Evolutionary conservation across 2,888 invertebrate genomes (phyloP).

Genomic region (Cerceris rybyensis): DNA sequence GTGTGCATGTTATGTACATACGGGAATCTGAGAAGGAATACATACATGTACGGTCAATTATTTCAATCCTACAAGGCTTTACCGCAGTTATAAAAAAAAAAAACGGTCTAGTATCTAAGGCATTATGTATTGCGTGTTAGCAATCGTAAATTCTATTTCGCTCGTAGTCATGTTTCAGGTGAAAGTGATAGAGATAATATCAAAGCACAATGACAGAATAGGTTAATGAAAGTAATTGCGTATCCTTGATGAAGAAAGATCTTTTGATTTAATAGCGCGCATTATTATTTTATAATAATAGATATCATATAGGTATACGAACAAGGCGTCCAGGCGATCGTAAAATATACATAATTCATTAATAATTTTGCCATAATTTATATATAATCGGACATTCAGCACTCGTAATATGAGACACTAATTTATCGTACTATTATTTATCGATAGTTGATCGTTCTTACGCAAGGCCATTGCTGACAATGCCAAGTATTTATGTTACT

Average conservation of each 20-base stretch:
- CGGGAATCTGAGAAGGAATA: neutral
- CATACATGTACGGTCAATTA: slow-evolving; percentile 30
- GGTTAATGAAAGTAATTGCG: neutral
- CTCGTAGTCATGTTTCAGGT: neutral
- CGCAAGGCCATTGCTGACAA: too few relatives aligned
- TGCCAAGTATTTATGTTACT: too few relatives aligned
- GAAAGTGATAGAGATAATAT: neutral
- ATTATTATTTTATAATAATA: neutral
- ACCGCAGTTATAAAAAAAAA: slow-evolving; percentile 34
- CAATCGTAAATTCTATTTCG: neutral
- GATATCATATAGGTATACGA: neutral
- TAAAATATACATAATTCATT: too few relatives aligned
- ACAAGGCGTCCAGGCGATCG: too few relatives aligned
- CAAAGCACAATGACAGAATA: neutral
- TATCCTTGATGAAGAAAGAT: neutral
- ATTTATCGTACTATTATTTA: too few relatives aligned
- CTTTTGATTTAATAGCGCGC: neutral
- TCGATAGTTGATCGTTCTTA: too few relatives aligned
- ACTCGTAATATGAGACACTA: too few relatives aligned
- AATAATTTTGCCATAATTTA: too few relatives aligned
- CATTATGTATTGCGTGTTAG: slow-evolving; percentile 19
- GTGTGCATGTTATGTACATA: neutral
- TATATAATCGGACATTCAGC: too few relatives aligned
- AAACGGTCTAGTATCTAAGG: slow-evolving; percentile 28
- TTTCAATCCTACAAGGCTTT: slow-evolving; percentile 40